Evolutionary conservation across 2,888 invertebrate species (phyloP).

Genomic region (Chymomyza fuscimana): DNA sequence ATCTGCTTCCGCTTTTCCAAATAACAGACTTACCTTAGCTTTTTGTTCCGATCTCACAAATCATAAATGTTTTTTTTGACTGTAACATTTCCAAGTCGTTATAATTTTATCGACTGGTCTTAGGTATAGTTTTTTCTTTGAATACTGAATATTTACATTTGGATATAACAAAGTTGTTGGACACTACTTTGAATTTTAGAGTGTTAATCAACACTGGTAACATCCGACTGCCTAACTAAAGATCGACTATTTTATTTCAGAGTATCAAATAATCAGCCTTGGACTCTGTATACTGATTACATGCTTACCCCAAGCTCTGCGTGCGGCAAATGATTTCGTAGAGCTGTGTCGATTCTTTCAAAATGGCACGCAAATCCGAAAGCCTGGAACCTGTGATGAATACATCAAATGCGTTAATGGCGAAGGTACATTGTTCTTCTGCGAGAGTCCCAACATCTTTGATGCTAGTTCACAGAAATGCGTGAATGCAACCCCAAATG

Average conservation of each 20-base stretch:
- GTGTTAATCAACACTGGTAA: too few species aligned
- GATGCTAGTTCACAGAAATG: slow-evolving; percentile 57
- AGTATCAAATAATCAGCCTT: slow-evolving; percentile 3
- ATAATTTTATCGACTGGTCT: too few species aligned
- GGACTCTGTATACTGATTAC: slow-evolving; percentile 38
- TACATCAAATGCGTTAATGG: slow-evolving; percentile 63
- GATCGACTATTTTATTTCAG: background rate
- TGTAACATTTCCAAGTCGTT: too few species aligned
- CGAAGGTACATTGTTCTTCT: slow-evolving; percentile 40
- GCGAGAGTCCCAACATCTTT: slow-evolving; percentile 41
- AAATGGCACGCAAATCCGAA: slow-evolving; percentile 57
- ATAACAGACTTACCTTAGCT: too few species aligned
- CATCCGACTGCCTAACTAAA: background rate
- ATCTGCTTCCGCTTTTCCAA: too few species aligned
- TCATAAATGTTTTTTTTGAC: too few species aligned
- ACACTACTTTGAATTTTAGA: too few species aligned
- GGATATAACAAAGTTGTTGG: too few species aligned
- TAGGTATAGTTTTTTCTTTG: too few species aligned
- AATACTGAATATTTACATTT: too few species aligned
- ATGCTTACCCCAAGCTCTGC: slow-evolving; percentile 12
- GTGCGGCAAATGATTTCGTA: slow-evolving; percentile 28
- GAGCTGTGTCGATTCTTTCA: slow-evolving; percentile 64
- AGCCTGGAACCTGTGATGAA: slow-evolving; percentile 69
- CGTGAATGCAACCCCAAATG: slow-evolving; percentile 37
- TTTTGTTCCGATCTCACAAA: too few species aligned